phyloP scores from a whole-genome alignment of 2,797 vertebrate species.

The Spinus pinus region DNA sequence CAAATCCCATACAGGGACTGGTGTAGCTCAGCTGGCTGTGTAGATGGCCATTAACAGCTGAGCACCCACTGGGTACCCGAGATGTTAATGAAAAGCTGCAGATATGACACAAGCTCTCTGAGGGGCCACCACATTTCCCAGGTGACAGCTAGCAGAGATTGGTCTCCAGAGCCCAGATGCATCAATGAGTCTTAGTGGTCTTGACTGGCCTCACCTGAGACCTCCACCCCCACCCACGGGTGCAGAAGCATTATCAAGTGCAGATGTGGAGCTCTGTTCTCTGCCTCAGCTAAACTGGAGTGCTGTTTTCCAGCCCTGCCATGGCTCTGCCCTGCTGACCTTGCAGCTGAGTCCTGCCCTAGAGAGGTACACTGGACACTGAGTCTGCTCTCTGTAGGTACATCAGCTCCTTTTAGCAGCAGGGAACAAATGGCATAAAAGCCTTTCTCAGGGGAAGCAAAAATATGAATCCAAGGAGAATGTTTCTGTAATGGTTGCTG shows the following conservation, averaged over 20 bases:
- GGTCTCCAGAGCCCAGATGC: background rate
- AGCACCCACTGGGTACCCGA: background rate
- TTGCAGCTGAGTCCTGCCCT: background rate
- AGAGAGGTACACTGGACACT: background rate
- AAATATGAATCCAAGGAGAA: background rate
- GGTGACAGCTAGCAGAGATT: background rate
- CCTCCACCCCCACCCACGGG: background rate
- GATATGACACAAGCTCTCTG: background rate
- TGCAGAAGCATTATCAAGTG: background rate
- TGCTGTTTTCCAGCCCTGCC: background rate
- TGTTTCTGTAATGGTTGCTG: rapidly evolving
- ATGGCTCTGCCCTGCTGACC: background rate
- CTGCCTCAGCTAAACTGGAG: background rate
- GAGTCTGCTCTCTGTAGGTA: background rate
- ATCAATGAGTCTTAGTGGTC: background rate
- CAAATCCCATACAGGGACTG: background rate
- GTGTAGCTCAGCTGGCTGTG: background rate
- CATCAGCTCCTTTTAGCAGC: background rate
- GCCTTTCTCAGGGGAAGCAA: background rate
- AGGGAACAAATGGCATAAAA: background rate
- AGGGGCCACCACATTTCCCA: background rate
- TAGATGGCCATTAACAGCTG: background rate
- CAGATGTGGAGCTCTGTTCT: background rate
- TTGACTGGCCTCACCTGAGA: background rate
- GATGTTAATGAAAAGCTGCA: background rate